Evolutionary conservation across 92 coral and sea anemone species (phyloP).

Genomic region (Micromussa lordhowensis): DNA sequence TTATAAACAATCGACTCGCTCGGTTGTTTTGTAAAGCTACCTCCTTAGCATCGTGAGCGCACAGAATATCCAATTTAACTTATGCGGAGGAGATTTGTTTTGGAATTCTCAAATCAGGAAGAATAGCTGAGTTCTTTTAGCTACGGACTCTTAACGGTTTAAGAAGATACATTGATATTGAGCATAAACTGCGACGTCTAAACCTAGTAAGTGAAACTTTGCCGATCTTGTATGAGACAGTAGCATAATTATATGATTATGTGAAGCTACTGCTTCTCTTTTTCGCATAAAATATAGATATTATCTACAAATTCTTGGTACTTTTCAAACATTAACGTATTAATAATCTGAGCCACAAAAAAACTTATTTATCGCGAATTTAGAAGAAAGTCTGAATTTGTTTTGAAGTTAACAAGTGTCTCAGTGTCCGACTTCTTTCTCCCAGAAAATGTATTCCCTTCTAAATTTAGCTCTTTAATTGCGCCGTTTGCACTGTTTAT

Average conservation of each 20-base stretch:
- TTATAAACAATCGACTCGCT: slow-evolving; percentile 17
- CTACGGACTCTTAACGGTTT: neutral
- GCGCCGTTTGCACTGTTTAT: too few species aligned
- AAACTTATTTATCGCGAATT: too few species aligned
- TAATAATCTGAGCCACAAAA: too few species aligned
- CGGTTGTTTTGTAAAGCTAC: neutral
- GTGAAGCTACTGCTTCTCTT: neutral
- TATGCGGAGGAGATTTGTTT: neutral
- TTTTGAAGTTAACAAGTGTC: too few species aligned
- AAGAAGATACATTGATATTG: neutral
- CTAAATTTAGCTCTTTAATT: too few species aligned
- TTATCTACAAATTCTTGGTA: neutral
- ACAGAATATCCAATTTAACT: neutral
- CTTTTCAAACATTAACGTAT: too few species aligned
- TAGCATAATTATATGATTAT: neutral
- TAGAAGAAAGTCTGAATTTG: too few species aligned
- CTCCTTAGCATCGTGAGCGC: neutral
- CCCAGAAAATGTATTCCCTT: too few species aligned
- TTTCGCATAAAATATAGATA: neutral
- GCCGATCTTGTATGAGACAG: neutral
- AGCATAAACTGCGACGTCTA: neutral
- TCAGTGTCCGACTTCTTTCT: too few species aligned
- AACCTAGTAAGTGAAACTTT: neutral
- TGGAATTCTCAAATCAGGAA: neutral
- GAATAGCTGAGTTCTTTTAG: neutral